A percentile compares a stretch with the other conserved stretches of the same genome.
These are phyloP conservation scores for Abrostola tripartita DNA, from an alignment of 2,888 invertebrate genomes.

Conservation along the genomic window DNA sequence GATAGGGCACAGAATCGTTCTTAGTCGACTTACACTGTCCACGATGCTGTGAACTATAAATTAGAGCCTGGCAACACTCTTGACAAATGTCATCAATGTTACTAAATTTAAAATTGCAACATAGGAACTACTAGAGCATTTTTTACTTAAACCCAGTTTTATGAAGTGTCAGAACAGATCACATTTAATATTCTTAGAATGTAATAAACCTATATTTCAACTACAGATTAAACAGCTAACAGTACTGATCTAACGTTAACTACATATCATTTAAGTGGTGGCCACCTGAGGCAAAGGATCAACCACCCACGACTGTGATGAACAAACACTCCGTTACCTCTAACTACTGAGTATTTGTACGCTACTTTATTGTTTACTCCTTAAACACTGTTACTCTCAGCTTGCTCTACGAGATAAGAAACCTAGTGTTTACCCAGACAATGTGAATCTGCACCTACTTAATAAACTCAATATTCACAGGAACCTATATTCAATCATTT, in stretches of 20 bases:
- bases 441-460: background rate
- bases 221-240: conserved; percentile 4
- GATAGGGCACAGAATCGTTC: no score
- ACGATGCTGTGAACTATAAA: no score
- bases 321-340: conserved; percentile 59
- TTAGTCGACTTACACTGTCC: no score
- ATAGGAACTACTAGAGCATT: no score
- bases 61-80: no score
- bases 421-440: conserved; percentile 2
- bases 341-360: conserved; percentile 59
- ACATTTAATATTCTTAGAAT: no score
- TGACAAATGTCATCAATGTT: no score
- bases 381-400: conserved; percentile 46
- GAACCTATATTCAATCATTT: background rate
- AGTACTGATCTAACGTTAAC: conserved; percentile 15
- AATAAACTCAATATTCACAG: background rate
- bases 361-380: conserved; percentile 59
- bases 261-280: conserved; percentile 59
- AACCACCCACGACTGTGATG: conserved; percentile 66
- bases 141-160: no score
- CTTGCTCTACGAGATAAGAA: conserved; percentile 25
- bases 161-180: no score
- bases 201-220: background rate
- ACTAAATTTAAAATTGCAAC: no score
- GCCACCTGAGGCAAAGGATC: conserved; percentile 62